Conservation (phyloP, 1,140 invertebrate genomes). For the Lepidurus couesii region DNA sequence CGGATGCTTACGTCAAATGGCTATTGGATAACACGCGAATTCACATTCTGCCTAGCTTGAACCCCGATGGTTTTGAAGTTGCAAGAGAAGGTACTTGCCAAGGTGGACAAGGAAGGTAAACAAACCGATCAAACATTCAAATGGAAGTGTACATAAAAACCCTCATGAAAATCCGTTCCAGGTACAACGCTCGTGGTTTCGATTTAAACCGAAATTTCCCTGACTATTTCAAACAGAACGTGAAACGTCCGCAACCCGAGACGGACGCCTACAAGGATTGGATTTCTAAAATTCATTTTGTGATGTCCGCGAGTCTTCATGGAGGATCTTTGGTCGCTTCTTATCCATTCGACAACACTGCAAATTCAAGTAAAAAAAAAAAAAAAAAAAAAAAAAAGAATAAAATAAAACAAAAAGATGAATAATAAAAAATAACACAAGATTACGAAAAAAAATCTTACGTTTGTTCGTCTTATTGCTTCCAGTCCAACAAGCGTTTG, state of each 20-base stretch:
- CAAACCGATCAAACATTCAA: slow-evolving; percentile 25
- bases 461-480: background rate
- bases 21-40: slow-evolving; percentile 50
- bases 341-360: slow-evolving; percentile 49
- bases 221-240: slow-evolving; percentile 43
- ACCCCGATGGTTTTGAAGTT: slow-evolving; percentile 50
- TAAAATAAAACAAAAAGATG: no score
- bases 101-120: slow-evolving; percentile 44
- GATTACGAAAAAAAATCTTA: no score
- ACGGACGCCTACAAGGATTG: slow-evolving; percentile 46
- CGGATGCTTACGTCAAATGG: slow-evolving; percentile 44
- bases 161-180: slow-evolving; percentile 20
- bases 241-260: slow-evolving; percentile 43
- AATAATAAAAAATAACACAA: no score
- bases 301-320: slow-evolving; percentile 53
- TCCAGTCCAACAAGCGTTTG: slow-evolving; percentile 51
- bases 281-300: slow-evolving; percentile 48
- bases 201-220: slow-evolving; percentile 51
- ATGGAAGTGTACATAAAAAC: background rate
- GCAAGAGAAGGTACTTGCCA: slow-evolving; percentile 47
- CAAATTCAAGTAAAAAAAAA: slow-evolving; percentile 29
- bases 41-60: slow-evolving; percentile 53
- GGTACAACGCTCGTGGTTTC: slow-evolving; percentile 41
- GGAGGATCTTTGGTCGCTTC: slow-evolving; percentile 54
- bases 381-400: no score